A percentile compares a stretch with the other conserved stretches of the same genome.
Evolutionary conservation across 1,140 invertebrate genomes (phyloP).

Genomic region (Pseudomyrmex gracilis): DNA sequence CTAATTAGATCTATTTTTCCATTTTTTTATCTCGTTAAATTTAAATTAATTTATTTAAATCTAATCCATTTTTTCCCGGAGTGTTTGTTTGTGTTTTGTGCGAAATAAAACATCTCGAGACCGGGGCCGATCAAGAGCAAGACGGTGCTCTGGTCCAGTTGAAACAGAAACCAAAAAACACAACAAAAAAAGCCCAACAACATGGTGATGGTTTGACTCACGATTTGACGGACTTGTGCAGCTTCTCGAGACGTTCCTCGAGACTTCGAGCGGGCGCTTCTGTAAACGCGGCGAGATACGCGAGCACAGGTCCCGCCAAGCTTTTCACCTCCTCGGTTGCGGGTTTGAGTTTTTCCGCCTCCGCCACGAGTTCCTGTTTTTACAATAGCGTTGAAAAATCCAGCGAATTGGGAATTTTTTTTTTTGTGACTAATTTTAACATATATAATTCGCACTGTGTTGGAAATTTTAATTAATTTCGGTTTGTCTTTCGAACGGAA

Average conservation of each 20-base stretch:
- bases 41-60: too few relatives aligned
- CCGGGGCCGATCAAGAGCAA: neutral
- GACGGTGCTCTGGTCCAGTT: slow-evolving; percentile 28
- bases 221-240: slow-evolving; percentile 87
- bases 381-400: slow-evolving; percentile 57
- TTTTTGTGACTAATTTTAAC: neutral
- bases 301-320: slow-evolving; percentile 86
- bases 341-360: slow-evolving; percentile 86
- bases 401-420: neutral
- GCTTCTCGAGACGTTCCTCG: slow-evolving; percentile 86
- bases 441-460: neutral
- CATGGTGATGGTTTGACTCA: slow-evolving; percentile 84
- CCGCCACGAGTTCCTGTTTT: slow-evolving; percentile 87
- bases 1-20: too few relatives aligned
- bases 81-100: too few relatives aligned
- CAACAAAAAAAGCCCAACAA: slow-evolving; percentile 54
- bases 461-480: too few relatives aligned
- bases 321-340: slow-evolving; percentile 83
- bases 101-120: too few relatives aligned
- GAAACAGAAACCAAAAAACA: slow-evolving; percentile 42
- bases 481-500: too few relatives aligned
- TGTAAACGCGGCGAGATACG: slow-evolving; percentile 87
- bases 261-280: slow-evolving; percentile 86
- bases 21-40: too few relatives aligned
- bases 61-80: too few relatives aligned